Conservation (phyloP, 2,797 vertebrate species). For the Betta splendens region DNA sequence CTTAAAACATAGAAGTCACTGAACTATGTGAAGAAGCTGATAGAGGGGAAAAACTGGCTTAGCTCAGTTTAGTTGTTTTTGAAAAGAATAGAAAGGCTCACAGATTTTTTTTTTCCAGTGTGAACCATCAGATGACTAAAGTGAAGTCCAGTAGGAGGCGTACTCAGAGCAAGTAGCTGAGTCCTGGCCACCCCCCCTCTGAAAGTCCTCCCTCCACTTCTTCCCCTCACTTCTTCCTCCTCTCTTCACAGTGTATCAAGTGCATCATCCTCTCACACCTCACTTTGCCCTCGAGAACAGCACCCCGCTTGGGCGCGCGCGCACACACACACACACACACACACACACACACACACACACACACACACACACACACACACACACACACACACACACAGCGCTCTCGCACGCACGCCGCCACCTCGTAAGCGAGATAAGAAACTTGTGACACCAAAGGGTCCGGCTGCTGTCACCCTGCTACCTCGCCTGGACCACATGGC, state of each 20-base stretch:
- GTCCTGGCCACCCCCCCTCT: slow-evolving; percentile 43
- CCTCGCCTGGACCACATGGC: slow-evolving; percentile 73
- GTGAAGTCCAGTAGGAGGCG: slow-evolving; percentile 72
- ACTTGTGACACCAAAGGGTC: slow-evolving; percentile 75
- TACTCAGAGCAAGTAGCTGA: slow-evolving; percentile 57
- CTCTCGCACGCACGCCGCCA: slow-evolving; percentile 48
- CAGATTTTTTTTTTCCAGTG: not conserved
- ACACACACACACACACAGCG: slow-evolving; percentile 33
- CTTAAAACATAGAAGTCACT: not conserved
- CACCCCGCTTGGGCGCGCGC: slow-evolving; percentile 26
- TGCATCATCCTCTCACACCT: slow-evolving; percentile 84
- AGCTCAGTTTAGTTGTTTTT: not conserved
- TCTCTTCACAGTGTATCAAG: slow-evolving; percentile 79
- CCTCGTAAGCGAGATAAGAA: slow-evolving; percentile 78
- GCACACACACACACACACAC: slow-evolving; percentile 15
- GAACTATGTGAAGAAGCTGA: not conserved
- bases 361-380: slow-evolving; percentile 30
- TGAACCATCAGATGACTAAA: slow-evolving; percentile 36
- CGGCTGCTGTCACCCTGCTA: slow-evolving; percentile 76
- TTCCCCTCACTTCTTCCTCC: slow-evolving; percentile 64
- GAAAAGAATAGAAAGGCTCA: not conserved
- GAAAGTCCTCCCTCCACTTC: slow-evolving; percentile 55
- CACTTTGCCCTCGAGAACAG: slow-evolving; percentile 81
- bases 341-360: slow-evolving; percentile 32
- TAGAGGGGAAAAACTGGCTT: not conserved